Percentiles rank a stretch among this genome's conserved stretches.
Conservation (phyloP, 2,888 invertebrate genomes). For the Dasysyrphus tricinctus region DNA sequence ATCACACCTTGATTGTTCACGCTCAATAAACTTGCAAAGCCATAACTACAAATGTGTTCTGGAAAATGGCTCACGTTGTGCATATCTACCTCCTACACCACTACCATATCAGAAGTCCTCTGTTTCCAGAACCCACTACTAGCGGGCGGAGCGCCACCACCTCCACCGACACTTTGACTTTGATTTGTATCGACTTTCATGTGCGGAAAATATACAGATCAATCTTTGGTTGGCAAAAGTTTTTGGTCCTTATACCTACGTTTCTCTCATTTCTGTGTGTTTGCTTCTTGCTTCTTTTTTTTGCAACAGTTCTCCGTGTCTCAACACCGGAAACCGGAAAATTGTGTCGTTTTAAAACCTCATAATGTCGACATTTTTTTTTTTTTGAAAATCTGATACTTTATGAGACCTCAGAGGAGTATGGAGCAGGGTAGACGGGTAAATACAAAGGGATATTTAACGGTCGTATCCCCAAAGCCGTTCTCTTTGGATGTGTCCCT, state of each 20-base stretch:
- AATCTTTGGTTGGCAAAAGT: slow-evolving; percentile 38
- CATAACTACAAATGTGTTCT: slow-evolving; percentile 45
- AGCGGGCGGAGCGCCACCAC: not conserved
- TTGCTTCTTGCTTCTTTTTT: not conserved
- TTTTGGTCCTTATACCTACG: slow-evolving; percentile 21
- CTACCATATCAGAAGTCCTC: slow-evolving; percentile 1
- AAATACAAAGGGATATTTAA: slow-evolving; percentile 32
- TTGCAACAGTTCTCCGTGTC: not conserved
- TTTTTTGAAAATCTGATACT: slow-evolving; percentile 55
- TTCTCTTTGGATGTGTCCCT: slow-evolving; percentile 19
- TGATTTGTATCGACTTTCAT: slow-evolving; percentile 48
- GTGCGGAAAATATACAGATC: slow-evolving; percentile 50
- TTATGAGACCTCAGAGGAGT: slow-evolving; percentile 12
- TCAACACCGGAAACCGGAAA: slow-evolving; percentile 63
- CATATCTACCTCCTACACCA: not conserved
- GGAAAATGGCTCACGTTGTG: slow-evolving; percentile 44
- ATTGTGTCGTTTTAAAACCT: slow-evolving; percentile 70
- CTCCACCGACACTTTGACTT: not conserved
- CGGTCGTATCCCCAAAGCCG: slow-evolving; percentile 23
- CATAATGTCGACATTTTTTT: slow-evolving; percentile 65
- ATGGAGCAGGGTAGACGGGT: not conserved
- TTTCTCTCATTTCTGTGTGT: slow-evolving; percentile 7
- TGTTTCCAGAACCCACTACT: not conserved
- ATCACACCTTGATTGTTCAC: slow-evolving; percentile 39
- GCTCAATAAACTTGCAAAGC: slow-evolving; percentile 34